Evolutionary conservation across 2,888 invertebrate genomes (phyloP).

Genomic region (Rhamnusium bicolor): DNA sequence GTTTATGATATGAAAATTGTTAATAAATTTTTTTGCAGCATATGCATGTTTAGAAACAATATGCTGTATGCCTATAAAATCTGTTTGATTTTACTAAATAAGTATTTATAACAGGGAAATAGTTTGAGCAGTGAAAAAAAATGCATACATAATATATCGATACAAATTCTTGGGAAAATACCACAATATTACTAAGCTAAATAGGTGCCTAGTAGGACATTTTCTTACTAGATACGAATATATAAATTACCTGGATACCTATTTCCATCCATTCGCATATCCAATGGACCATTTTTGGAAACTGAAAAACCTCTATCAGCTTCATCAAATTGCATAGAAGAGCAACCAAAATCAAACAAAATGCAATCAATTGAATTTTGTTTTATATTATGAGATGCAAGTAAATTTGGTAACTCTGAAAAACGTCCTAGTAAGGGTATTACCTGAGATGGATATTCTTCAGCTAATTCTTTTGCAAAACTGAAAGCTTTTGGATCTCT

Average conservation of each 20-base stretch:
- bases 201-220: too few species aligned
- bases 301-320: slow-evolving; percentile 89
- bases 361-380: slow-evolving; percentile 87
- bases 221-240: too few species aligned
- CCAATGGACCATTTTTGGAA: slow-evolving; percentile 88
- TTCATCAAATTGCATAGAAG: slow-evolving; percentile 94
- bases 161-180: too few species aligned
- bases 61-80: too few species aligned
- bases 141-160: too few species aligned
- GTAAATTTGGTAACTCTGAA: slow-evolving; percentile 85
- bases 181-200: too few species aligned
- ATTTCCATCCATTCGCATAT: slow-evolving; percentile 95
- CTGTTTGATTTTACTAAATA: too few species aligned
- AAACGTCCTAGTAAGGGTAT: slow-evolving; percentile 90
- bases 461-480: slow-evolving; percentile 78
- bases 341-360: slow-evolving; percentile 94
- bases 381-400: slow-evolving; percentile 75
- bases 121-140: too few species aligned
- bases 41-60: too few species aligned
- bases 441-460: slow-evolving; percentile 80
- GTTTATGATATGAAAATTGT: too few species aligned
- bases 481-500: slow-evolving; percentile 88
- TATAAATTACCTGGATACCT: slow-evolving; percentile 78
- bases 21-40: too few species aligned
- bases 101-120: too few species aligned